Evolutionary conservation across 2,113 vertebrate species (phyloP).

Genomic region (Manacus vitellinus): DNA sequence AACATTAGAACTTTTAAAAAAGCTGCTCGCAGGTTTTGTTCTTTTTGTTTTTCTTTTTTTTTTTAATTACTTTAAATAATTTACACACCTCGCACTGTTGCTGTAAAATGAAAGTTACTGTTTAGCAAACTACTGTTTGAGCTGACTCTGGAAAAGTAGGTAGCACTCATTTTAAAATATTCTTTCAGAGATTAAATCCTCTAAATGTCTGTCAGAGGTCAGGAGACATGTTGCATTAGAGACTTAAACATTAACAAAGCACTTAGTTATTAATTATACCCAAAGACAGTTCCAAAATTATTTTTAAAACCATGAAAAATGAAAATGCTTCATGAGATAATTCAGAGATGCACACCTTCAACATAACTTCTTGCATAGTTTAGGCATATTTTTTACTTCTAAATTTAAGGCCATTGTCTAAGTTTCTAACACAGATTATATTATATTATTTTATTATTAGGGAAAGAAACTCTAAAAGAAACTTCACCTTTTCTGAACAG

Average conservation of each 20-base stretch:
- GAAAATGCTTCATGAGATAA: background rate
- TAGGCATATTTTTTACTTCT: background rate
- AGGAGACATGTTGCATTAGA: slow-evolving; percentile 22
- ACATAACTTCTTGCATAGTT: background rate
- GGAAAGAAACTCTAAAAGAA: background rate
- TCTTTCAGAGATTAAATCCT: background rate
- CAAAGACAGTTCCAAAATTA: background rate
- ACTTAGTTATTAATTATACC: slow-evolving; percentile 1
- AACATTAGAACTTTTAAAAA: background rate
- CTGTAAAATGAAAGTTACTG: slow-evolving; percentile 24
- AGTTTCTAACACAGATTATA: background rate
- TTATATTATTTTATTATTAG: too few relatives aligned
- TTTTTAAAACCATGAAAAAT: slow-evolving; percentile 28
- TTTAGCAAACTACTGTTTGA: slow-evolving; percentile 36
- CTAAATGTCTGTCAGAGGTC: slow-evolving; percentile 2
- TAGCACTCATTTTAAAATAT: background rate
- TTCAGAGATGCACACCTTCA: background rate
- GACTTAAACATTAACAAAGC: background rate
- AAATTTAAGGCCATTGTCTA: background rate
- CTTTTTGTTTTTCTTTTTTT: background rate
- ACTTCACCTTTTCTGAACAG: background rate
- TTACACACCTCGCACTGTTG: slow-evolving; percentile 1
- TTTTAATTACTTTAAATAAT: background rate
- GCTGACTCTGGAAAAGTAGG: background rate
- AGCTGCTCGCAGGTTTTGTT: background rate